Evolutionary conservation across 2,797 vertebrate species (phyloP).

Genomic region (Myotis myotis): DNA sequence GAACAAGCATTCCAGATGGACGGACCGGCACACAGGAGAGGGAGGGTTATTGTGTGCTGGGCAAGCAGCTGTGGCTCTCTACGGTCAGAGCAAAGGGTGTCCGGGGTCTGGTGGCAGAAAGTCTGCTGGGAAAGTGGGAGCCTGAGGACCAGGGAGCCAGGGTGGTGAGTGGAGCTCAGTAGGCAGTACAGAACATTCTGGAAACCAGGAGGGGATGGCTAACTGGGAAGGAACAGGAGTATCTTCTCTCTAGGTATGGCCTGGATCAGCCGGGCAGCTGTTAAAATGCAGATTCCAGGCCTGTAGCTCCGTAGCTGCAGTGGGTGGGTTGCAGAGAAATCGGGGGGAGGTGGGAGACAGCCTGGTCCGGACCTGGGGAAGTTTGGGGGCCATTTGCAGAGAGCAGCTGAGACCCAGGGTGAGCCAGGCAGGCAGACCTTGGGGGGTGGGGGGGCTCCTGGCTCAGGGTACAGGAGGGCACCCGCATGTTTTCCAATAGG

Average conservation of each 20-base stretch:
- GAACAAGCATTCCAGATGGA: rapidly evolving
- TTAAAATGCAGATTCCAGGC: neutral
- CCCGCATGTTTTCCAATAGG: neutral
- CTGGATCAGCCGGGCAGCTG: neutral
- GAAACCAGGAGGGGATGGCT: neutral
- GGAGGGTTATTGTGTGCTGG: no score
- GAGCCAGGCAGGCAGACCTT: neutral
- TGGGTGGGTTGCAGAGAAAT: neutral
- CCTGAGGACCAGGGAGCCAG: neutral
- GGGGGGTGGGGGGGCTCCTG: neutral
- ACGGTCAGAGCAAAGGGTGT: neutral
- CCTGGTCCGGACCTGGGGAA: neutral
- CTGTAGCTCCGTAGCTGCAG: rapidly evolving
- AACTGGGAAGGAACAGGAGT: neutral
- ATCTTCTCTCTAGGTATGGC: neutral
- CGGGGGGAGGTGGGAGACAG: neutral
- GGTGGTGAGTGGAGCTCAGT: neutral
- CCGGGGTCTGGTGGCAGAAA: rapidly evolving
- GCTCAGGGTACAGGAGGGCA: neutral
- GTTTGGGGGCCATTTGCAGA: neutral
- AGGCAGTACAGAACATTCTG: neutral
- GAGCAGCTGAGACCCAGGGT: neutral
- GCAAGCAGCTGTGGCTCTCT: neutral
- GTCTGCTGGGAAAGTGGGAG: neutral
- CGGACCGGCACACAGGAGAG: neutral